Evolutionary conservation across 2,797 vertebrate species (phyloP).

Genomic region (Xenops minutus): DNA sequence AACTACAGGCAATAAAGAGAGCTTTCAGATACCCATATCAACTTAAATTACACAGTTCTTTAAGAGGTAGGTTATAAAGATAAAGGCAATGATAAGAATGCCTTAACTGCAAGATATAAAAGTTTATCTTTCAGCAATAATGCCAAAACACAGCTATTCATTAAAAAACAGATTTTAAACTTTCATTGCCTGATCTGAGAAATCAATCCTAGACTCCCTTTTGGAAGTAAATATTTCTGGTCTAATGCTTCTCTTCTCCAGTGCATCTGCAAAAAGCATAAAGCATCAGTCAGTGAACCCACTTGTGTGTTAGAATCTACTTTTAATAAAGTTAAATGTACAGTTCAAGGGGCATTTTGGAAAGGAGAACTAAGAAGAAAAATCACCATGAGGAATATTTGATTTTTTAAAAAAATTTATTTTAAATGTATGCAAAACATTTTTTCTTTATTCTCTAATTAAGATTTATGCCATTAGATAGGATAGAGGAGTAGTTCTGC

Average conservation of each 20-base stretch:
- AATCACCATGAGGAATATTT: not conserved
- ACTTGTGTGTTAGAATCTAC: not conserved
- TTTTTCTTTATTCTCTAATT: not conserved
- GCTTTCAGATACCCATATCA: constrained; percentile 42
- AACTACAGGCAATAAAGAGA: constrained; percentile 38
- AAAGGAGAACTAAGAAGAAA: not conserved
- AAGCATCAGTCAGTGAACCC: not conserved
- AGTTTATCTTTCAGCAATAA: not conserved
- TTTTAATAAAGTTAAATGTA: not conserved
- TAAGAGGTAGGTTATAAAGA: constrained; percentile 34
- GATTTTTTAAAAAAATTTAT: not conserved
- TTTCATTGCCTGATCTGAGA: not conserved
- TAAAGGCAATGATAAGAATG: constrained; percentile 18
- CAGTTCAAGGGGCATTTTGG: not conserved
- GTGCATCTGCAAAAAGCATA: not conserved
- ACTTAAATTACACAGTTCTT: constrained; percentile 17
- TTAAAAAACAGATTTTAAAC: not conserved
- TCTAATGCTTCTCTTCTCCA: not conserved
- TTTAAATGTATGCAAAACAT: not conserved
- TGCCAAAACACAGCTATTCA: not conserved
- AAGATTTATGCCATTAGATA: not conserved
- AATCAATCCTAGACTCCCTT: not conserved
- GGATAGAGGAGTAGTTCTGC: not conserved
- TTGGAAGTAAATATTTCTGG: not conserved
- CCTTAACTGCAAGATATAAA: not conserved